These are phyloP conservation scores for Drosophila littoralis DNA, from an alignment of 1,140 invertebrate genomes.

Conservation along the genomic window DNA sequence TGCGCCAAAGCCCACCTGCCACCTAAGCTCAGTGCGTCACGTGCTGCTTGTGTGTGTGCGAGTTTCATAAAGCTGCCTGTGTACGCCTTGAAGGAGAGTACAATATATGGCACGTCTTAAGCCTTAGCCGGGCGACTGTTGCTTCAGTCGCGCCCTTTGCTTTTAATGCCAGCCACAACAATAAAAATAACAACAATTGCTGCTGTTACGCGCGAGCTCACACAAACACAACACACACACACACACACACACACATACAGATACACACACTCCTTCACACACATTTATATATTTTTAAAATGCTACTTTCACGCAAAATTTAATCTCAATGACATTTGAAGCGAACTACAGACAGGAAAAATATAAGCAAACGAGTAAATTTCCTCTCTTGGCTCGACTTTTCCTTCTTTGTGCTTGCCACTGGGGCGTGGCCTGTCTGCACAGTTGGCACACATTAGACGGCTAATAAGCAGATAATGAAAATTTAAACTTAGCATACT, in stretches of 20 bases:
- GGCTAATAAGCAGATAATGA: slow-evolving; percentile 65
- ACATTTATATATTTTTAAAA: slow-evolving; percentile 70
- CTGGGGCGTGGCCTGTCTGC: slow-evolving; percentile 17
- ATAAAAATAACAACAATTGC: slow-evolving; percentile 48
- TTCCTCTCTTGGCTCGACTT: neutral
- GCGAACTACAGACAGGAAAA: slow-evolving; percentile 63
- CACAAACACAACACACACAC: slow-evolving; percentile 48
- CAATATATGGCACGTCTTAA: slow-evolving; percentile 71
- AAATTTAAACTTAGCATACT: slow-evolving; percentile 54
- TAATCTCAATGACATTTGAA: slow-evolving; percentile 79
- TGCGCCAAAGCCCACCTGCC: slow-evolving; percentile 43
- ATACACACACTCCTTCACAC: slow-evolving; percentile 3
- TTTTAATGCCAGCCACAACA: slow-evolving; percentile 65
- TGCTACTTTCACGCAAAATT: slow-evolving; percentile 81
- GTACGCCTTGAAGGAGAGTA: slow-evolving; percentile 51
- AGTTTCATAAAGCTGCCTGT: slow-evolving; percentile 32
- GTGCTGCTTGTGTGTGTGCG: slow-evolving; percentile 42
- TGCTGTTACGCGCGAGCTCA: slow-evolving; percentile 71
- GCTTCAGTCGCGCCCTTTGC: slow-evolving; percentile 74
- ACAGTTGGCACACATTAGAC: slow-evolving; percentile 47
- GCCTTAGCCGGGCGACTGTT: slow-evolving; percentile 61
- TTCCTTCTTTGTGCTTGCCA: slow-evolving; percentile 18
- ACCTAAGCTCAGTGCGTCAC: slow-evolving; percentile 51
- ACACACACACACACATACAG: slow-evolving; percentile 8
- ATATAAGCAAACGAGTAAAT: slow-evolving; percentile 16